Conservation (phyloP, 2,888 invertebrate species). For the Chrysina gloriosa region DNA sequence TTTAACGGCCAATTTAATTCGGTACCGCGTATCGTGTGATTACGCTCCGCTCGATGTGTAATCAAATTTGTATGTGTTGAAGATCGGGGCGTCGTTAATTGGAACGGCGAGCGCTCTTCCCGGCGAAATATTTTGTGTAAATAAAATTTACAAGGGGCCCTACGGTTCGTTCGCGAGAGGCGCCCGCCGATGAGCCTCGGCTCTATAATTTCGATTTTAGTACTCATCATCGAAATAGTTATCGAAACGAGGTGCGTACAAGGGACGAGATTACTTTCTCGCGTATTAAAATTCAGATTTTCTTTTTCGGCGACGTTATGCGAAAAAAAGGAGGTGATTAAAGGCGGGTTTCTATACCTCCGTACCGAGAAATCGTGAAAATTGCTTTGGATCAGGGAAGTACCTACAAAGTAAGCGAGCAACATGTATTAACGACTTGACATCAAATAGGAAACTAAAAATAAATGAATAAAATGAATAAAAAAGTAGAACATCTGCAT, state of each 20-base stretch:
- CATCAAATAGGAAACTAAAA: too few species aligned
- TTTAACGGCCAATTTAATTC: constrained; percentile 33
- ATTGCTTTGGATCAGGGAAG: too few species aligned
- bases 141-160: constrained; percentile 25
- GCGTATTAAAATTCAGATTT: not conserved
- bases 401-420: too few species aligned
- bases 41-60: constrained; percentile 12
- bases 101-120: not conserved
- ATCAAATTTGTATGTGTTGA: constrained; percentile 35
- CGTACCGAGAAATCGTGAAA: too few species aligned
- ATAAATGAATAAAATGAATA: too few species aligned
- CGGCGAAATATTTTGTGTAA: constrained; percentile 26
- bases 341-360: too few species aligned
- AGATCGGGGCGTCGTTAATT: constrained; percentile 29
- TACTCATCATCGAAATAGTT: constrained; percentile 22
- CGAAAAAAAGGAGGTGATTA: not conserved
- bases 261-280: not conserved
- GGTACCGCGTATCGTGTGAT: constrained; percentile 14
- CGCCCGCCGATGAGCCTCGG: not conserved
- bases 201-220: constrained; percentile 12
- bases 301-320: not conserved
- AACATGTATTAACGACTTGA: too few species aligned
- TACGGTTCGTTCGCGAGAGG: not conserved
- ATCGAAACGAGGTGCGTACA: constrained; percentile 30
- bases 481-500: too few species aligned